Evolutionary conservation across 1,140 invertebrate species (phyloP), one percentile per base, ranked within the genome.

Genomic region (Cydia splendana): DNA sequence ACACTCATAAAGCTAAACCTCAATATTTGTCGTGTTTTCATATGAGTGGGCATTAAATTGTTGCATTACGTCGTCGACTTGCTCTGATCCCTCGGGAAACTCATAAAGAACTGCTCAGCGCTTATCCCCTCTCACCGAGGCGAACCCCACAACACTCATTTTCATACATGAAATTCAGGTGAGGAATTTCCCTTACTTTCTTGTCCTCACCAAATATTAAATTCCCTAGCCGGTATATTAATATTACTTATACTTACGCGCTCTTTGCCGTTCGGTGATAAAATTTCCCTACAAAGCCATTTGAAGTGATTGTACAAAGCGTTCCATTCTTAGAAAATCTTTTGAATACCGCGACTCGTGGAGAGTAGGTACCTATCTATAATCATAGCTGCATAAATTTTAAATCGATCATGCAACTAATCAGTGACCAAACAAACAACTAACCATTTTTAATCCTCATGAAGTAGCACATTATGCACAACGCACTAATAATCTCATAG

Each of bases 151-250:
- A 80, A 78, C 79, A 82, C 80, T 82, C 82, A 82, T 82, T 87
- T 83, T 82, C 73, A 81, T 84, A 85, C 81, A 84, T 80, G 77
- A 84, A 82, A 85, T 83, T 85, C 85, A 87, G 83, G 82, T 80
- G 81, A 76, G 81, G 82, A 87, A 90, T 85, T 84, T 82, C 79
- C 78, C 30, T 76, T 79, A 81, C 81, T 82, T 86, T 85, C 84
- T 85, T 84, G 80, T 82, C 83, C 80, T 83, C 82, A 79, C 76
- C 81, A 86, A 88, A 88, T 90, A 90, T 90, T 90, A 90, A 88
- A 90, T 88, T 90, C 85, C 82, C 76, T 78, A 77, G 79, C 78
- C 77, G 76, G 79, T 81, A 82, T 85, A 87, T 88, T 87, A 87
- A 87, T 88, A 87, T 86, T 88, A 71, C 67, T 71, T 71, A 45